Evolutionary conservation across 1,140 invertebrate species (phyloP).

Genomic region (Hypsibius dujardini): DNA sequence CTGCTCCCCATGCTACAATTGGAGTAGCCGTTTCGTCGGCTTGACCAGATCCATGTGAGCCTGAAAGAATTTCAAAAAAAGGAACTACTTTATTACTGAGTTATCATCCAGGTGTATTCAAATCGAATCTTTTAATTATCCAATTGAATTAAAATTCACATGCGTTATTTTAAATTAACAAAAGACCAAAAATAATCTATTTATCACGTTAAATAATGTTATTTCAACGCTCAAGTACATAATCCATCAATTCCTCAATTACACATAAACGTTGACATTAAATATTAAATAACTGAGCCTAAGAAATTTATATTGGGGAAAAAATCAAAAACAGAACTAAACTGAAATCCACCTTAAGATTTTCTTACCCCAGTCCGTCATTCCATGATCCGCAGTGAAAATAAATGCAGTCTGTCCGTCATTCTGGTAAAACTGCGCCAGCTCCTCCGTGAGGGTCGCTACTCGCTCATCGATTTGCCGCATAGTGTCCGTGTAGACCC

Average conservation of each 20-base stretch:
- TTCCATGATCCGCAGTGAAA: conserved; percentile 91
- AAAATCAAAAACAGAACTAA: conserved; percentile 4
- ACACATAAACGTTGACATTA: no score
- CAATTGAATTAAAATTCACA: no score
- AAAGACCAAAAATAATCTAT: no score
- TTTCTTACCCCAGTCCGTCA: conserved; percentile 72
- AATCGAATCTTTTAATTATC: no score
- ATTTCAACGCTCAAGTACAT: no score
- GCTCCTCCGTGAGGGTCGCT: conserved; percentile 44
- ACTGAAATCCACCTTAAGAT: not conserved
- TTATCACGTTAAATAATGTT: no score
- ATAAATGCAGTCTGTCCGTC: conserved; percentile 66
- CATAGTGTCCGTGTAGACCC: conserved; percentile 66
- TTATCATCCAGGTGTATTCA: no score
- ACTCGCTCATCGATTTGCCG: conserved; percentile 59
- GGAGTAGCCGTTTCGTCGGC: conserved; percentile 81
- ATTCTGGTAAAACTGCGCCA: conserved; percentile 51
- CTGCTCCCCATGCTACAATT: conserved; percentile 78
- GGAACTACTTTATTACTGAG: no score
- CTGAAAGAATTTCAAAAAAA: no score
- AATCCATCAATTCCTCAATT: no score
- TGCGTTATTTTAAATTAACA: no score
- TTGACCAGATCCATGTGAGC: conserved; percentile 78
- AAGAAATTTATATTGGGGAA: not conserved
- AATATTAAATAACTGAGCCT: not conserved